Percentiles rank a stretch among this genome's conserved stretches.
phyloP scores from a whole-genome alignment of 2,797 vertebrate species.

The Phaenicophaeus curvirostris region DNA sequence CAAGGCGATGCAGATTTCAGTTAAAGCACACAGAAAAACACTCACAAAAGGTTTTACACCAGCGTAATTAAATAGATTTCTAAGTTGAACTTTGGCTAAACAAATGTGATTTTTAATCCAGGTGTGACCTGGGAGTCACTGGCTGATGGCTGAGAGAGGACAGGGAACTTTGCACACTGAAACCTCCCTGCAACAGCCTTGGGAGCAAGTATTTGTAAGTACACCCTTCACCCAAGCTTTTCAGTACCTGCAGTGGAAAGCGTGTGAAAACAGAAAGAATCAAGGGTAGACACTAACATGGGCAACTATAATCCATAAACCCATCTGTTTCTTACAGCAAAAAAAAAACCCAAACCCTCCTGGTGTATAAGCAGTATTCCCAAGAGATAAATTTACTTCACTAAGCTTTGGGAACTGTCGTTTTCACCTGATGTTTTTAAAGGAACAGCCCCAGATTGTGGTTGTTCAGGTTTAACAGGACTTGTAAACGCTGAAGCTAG shows the following conservation, averaged over 20 bases:
- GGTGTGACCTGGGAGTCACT: neutral
- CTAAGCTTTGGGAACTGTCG: neutral
- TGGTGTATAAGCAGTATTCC: neutral
- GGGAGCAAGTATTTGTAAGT: neutral
- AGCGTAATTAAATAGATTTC: neutral
- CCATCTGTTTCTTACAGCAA: neutral
- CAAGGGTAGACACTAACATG: neutral
- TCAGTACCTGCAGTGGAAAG: neutral
- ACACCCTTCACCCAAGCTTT: neutral
- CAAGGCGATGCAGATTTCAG: neutral
- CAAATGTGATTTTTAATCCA: neutral
- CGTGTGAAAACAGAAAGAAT: neutral
- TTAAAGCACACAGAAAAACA: neutral
- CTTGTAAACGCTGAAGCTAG: neutral
- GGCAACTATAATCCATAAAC: neutral
- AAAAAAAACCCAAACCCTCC: too few species aligned
- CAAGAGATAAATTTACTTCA: neutral
- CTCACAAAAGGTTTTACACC: neutral
- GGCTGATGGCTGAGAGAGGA: neutral
- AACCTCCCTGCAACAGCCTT: neutral
- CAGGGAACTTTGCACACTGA: neutral
- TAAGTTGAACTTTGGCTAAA: neutral
- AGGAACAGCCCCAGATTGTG: slow-evolving; percentile 21
- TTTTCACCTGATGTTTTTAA: neutral
- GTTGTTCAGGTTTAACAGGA: slow-evolving; percentile 58